A percentile compares a stretch with the other conserved stretches of the same genome.
Conservation (phyloP, 1,140 invertebrate species). For the Geopemphigus sp. region DNA sequence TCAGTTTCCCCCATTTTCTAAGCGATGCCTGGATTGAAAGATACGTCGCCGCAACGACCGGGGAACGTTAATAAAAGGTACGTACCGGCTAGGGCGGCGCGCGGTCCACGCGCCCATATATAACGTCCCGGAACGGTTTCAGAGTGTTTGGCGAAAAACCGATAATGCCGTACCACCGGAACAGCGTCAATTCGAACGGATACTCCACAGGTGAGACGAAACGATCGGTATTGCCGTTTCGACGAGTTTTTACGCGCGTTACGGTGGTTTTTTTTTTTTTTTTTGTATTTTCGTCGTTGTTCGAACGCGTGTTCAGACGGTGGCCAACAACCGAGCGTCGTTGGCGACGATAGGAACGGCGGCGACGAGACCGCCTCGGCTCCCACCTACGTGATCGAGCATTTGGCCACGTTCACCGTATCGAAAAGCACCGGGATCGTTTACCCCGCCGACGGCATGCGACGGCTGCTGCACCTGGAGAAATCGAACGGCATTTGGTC, state of each 20-base stretch:
- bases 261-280: too few species aligned
- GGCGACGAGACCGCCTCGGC: constrained; percentile 58
- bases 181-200: constrained; percentile 54
- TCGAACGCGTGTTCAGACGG: too few species aligned
- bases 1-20: constrained; percentile 4
- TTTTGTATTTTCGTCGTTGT: too few species aligned
- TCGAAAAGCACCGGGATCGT: constrained; percentile 82
- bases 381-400: constrained; percentile 86
- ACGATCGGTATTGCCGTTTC: neutral
- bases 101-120: too few species aligned
- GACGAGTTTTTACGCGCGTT: too few species aligned
- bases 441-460: constrained; percentile 91
- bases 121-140: neutral
- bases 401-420: constrained; percentile 96
- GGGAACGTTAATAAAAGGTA: constrained; percentile 31
- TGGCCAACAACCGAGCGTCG: constrained; percentile 51
- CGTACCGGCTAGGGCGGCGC: too few species aligned
- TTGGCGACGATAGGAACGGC: neutral
- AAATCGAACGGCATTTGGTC: constrained; percentile 98
- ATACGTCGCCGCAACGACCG: constrained; percentile 45
- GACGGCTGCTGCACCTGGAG: constrained; percentile 90
- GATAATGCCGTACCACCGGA: constrained; percentile 53
- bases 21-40: constrained; percentile 50
- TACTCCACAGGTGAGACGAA: constrained; percentile 53
- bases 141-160: constrained; percentile 35